Conservation (phyloP, 1,140 invertebrate genomes). For the Argopecten irradians region DNA sequence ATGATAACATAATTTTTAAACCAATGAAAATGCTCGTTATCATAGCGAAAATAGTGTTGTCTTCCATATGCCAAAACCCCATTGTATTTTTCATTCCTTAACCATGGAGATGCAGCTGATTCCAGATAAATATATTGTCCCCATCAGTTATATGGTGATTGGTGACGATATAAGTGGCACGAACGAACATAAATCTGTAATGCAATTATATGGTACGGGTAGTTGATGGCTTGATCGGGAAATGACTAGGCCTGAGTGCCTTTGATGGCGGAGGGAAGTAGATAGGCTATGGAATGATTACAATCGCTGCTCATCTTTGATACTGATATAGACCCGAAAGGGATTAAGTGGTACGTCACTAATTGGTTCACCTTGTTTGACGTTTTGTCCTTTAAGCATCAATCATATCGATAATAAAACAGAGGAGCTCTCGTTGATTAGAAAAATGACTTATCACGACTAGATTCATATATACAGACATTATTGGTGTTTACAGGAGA, state of each 20-base stretch:
- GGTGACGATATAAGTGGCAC: neutral
- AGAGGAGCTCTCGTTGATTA: neutral
- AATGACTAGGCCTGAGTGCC: neutral
- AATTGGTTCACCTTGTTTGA: neutral
- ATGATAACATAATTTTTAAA: no score
- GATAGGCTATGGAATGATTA: neutral
- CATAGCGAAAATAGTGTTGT: no score
- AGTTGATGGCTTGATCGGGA: constrained; percentile 20
- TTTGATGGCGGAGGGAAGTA: neutral
- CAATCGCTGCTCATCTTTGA: neutral
- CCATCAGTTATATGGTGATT: neutral
- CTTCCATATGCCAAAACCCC: no score
- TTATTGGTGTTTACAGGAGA: neutral
- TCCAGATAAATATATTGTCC: neutral
- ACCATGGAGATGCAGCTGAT: neutral
- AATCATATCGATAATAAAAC: neutral
- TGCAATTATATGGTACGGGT: neutral
- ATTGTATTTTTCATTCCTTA: no score
- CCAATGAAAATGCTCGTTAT: no score
- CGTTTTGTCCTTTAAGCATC: neutral
- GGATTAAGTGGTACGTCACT: neutral
- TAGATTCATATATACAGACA: neutral
- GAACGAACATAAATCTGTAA: neutral
- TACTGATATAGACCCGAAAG: neutral
- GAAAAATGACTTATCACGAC: neutral